A percentile compares a stretch with the other conserved stretches of the same genome.
These are phyloP conservation scores for Miltochrista miniata DNA, from an alignment of 2,888 invertebrate species.

Conservation along the genomic window DNA sequence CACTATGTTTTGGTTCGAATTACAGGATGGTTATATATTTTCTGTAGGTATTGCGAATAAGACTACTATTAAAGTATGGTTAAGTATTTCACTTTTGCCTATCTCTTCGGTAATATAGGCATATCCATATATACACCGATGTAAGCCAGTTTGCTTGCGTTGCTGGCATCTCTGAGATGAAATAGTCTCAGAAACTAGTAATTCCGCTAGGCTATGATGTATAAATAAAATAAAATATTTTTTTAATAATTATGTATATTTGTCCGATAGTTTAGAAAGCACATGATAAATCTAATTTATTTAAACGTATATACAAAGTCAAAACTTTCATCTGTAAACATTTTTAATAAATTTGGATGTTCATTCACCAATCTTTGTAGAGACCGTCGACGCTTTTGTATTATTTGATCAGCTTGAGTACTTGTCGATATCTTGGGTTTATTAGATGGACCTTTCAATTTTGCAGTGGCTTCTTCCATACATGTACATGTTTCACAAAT, in stretches of 20 bases:
- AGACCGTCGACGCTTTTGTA: slow-evolving; percentile 54
- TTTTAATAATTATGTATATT: not conserved
- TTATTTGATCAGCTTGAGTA: slow-evolving; percentile 39
- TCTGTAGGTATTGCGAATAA: too few relatives aligned
- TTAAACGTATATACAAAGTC: slow-evolving; percentile 44
- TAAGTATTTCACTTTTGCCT: too few relatives aligned
- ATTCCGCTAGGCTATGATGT: too few relatives aligned
- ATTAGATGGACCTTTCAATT: slow-evolving; percentile 24
- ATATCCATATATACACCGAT: too few relatives aligned
- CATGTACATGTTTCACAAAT: slow-evolving; percentile 50
- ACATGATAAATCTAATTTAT: slow-evolving; percentile 8
- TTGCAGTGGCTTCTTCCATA: slow-evolving; percentile 21
- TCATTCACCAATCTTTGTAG: slow-evolving; percentile 50
- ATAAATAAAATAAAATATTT: too few relatives aligned
- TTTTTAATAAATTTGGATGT: slow-evolving; percentile 62
- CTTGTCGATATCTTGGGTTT: slow-evolving; percentile 27
- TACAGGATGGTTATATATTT: too few relatives aligned
- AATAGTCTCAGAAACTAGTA: too few relatives aligned
- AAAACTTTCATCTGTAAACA: slow-evolving; percentile 69
- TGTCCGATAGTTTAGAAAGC: not conserved
- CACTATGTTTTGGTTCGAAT: too few relatives aligned
- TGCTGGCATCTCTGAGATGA: too few relatives aligned
- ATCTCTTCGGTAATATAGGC: too few relatives aligned
- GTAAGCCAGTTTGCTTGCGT: too few relatives aligned
- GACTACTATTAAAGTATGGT: too few relatives aligned